Evolutionary conservation across 2,888 invertebrate genomes (phyloP), one percentile per base, ranked within the genome.

Genomic region (Hyalella azteca): DNA sequence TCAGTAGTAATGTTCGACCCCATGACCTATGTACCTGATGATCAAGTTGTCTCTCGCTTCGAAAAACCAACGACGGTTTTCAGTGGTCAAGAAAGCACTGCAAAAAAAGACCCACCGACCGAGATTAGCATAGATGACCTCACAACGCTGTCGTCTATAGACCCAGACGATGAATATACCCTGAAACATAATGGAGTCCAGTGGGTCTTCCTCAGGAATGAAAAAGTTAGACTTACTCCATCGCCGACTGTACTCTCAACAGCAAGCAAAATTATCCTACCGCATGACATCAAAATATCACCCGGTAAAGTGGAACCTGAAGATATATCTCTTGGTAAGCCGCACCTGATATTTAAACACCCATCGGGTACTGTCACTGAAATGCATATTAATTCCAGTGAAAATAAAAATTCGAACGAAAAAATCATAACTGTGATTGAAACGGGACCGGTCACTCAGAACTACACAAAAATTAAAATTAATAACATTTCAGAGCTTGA

Each of bases 391-490:
- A 39, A 75, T 45, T 41, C 40, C 19, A 22, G 41, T 0, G 40
- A 75, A 9, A 29, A 41, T 45, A 45, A 22, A 40, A 45, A 75
- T 19, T 45, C 75, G 13, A 45, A 7, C n/a, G 75, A 75, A 41
- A 75, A 75, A 39, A 75, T 75, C 45, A 45, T 75, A 29, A 75
- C 75, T 22, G 75, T 75, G 4, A 75, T 75, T 26, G 75, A 75
- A 75, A 75, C 75, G 29, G 75, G 75, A n/a, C 41, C 40, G n/a
- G 40, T 75, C 22, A 75, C 75, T n/a, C 75, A 75, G n/a, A 75
- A 75, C 45, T 41, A 36, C 13, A 75, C 75, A 45, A 75, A 75
- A 39, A 45, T 75, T 29, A 75, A 45, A 39, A 75, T 75, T 36
- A 45, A 75, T 41, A 32, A 75, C 29, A 75, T 75, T 22, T n/a